phyloP scores from a whole-genome alignment of 2,797 vertebrate species.

The Antrozous pallidus region DNA sequence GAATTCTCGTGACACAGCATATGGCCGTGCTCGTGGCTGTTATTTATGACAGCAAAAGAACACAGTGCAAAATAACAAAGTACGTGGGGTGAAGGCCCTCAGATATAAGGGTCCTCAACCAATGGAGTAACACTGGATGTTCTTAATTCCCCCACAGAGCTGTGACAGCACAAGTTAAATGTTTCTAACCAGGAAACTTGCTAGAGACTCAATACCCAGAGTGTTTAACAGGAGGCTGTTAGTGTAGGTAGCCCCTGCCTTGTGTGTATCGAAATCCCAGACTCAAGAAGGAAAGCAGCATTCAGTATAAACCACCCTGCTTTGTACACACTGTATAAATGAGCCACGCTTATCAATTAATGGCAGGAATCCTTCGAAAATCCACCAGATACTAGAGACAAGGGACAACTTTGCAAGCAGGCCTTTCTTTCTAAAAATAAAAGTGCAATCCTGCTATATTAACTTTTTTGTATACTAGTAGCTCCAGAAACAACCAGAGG shows the following conservation, averaged over 20 bases:
- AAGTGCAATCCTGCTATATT: background rate
- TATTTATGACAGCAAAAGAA: background rate
- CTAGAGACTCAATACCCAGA: background rate
- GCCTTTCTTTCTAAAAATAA: background rate
- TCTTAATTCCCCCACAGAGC: background rate
- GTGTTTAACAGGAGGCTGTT: background rate
- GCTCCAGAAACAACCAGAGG: background rate
- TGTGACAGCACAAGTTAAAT: background rate
- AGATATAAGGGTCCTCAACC: background rate
- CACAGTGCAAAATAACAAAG: constrained; percentile 28
- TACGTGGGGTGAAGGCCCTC: background rate
- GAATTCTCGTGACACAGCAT: background rate
- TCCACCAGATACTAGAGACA: background rate
- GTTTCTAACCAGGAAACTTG: background rate
- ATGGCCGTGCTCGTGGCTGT: background rate
- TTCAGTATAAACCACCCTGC: background rate
- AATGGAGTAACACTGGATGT: background rate
- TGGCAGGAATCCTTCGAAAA: background rate
- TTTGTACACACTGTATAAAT: background rate
- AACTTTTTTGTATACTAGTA: background rate
- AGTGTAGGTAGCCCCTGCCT: background rate
- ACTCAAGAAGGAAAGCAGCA: background rate
- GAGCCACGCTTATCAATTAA: background rate
- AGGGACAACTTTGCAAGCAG: background rate
- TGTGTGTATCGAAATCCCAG: background rate